These are phyloP conservation scores for Danio jaintianensis DNA, from an alignment of 2,797 vertebrate genomes.

Conservation along the genomic window DNA sequence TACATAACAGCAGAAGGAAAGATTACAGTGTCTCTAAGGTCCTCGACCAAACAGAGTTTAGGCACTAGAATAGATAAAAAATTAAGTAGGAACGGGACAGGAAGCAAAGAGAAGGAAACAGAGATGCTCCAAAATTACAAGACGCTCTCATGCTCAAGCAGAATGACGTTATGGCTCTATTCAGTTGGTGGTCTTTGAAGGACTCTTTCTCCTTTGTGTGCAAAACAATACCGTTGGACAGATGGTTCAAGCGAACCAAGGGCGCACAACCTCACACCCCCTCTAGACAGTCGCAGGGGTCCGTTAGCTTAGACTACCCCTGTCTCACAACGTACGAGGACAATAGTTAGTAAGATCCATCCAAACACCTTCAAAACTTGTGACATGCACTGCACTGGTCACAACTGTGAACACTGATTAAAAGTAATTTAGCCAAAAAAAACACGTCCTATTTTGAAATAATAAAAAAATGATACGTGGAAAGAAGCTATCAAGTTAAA, in stretches of 20 bases:
- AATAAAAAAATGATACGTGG: conserved; percentile 36
- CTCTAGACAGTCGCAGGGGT: conserved; percentile 54
- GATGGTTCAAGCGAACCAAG: conserved; percentile 65
- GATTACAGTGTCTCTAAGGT: neutral
- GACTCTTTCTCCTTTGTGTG: conserved; percentile 64
- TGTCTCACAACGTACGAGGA: conserved; percentile 12
- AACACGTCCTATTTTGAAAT: conserved; percentile 50
- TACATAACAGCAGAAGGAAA: neutral
- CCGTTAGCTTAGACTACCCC: conserved; percentile 29
- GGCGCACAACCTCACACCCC: conserved; percentile 44
- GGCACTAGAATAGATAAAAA: neutral
- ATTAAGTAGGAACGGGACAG: conserved; percentile 9
- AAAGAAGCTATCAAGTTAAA: neutral
- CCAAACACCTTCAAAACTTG: neutral
- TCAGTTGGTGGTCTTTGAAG: conserved; percentile 63
- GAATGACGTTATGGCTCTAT: conserved; percentile 59
- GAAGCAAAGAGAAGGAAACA: conserved; percentile 17
- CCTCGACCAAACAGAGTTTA: neutral
- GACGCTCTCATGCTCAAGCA: conserved; percentile 33
- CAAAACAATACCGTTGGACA: conserved; percentile 69
- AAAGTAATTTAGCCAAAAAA: conserved; percentile 22
- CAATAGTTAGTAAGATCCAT: neutral
- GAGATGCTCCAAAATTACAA: conserved; percentile 30
- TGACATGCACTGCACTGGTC: neutral
- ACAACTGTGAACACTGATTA: conserved; percentile 32